phyloP scores from a whole-genome alignment of 2,113 vertebrate species.

The Rhynchomys soricoides region DNA sequence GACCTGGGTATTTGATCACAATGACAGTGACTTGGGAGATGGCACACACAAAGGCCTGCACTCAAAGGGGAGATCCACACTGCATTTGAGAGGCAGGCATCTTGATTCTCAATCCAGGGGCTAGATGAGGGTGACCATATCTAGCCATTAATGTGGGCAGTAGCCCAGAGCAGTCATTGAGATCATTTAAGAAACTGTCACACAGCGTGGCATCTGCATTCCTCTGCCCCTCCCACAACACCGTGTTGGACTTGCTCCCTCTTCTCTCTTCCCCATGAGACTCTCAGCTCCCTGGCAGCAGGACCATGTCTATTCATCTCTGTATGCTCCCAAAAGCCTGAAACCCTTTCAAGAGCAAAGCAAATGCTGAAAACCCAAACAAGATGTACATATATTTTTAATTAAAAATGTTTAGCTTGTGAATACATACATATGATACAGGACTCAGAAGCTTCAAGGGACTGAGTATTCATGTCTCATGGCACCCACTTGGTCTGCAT shows the following conservation, averaged over 20 bases:
- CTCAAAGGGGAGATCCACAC: not conserved
- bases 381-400: constrained; percentile 68
- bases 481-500: not conserved
- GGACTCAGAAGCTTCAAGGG: constrained; percentile 27
- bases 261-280: not conserved
- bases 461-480: not conserved
- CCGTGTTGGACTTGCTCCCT: not conserved
- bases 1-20: not conserved
- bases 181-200: not conserved
- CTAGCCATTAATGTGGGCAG: not conserved
- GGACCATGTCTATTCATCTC: not conserved
- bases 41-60: not conserved
- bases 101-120: not conserved
- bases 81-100: not conserved
- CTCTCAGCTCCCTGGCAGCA: constrained; percentile 24
- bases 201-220: not conserved
- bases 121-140: not conserved
- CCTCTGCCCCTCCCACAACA: not conserved
- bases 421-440: not conserved
- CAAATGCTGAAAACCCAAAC: constrained; percentile 52
- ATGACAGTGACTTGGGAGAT: not conserved
- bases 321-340: constrained; percentile 3
- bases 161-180: not conserved
- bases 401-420: constrained; percentile 58
- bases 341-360: constrained; percentile 47